These are phyloP conservation scores for Eurystomus glaucurus DNA, from an alignment of 2,797 vertebrate genomes.

Conservation along the genomic window DNA sequence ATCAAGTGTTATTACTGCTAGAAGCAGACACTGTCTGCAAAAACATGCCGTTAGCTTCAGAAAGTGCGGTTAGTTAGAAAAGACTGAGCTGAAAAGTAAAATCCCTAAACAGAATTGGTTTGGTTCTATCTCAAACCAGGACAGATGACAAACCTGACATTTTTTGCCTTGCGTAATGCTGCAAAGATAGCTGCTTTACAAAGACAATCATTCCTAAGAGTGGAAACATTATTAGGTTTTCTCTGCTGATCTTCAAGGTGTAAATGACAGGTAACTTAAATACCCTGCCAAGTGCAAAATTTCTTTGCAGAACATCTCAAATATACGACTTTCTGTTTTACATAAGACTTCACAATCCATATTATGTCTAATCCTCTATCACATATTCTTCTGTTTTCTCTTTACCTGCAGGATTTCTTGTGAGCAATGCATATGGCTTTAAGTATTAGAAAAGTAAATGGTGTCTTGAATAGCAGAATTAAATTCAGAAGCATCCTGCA, in stretches of 20 bases:
- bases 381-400: constrained; percentile 53
- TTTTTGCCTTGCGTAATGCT: constrained; percentile 51
- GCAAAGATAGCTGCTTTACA: constrained; percentile 59
- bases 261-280: constrained; percentile 71
- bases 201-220: constrained; percentile 65
- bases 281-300: constrained; percentile 65
- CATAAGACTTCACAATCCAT: constrained; percentile 73
- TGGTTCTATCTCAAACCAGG: too few relatives aligned
- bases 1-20: too few relatives aligned
- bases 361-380: constrained; percentile 69
- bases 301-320: constrained; percentile 60
- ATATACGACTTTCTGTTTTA: constrained; percentile 57
- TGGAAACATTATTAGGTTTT: constrained; percentile 65
- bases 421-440: constrained; percentile 37
- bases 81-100: too few relatives aligned
- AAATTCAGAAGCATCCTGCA: constrained; percentile 41
- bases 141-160: constrained; percentile 62
- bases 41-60: too few relatives aligned
- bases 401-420: constrained; percentile 69
- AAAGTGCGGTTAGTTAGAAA: too few relatives aligned
- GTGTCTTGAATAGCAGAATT: constrained; percentile 64
- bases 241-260: constrained; percentile 63
- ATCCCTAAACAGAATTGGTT: too few relatives aligned
- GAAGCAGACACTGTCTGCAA: too few relatives aligned
- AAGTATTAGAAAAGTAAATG: constrained; percentile 65